These are phyloP conservation scores for Temnothorax longispinosus DNA, from an alignment of 1,140 invertebrate genomes.

Conservation along the genomic window DNA sequence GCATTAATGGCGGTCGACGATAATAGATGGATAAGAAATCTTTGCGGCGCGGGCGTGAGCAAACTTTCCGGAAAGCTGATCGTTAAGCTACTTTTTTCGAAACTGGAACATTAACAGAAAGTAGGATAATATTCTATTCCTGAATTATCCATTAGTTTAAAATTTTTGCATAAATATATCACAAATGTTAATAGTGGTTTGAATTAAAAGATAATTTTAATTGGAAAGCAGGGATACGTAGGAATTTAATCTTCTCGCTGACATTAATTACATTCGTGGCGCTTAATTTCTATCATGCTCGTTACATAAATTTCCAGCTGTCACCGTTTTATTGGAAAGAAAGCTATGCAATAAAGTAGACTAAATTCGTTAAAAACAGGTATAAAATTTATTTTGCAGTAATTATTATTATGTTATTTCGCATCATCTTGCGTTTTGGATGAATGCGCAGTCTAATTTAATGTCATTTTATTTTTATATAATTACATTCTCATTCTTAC, in stretches of 20 bases:
- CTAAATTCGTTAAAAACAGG: not conserved
- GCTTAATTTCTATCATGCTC: slow-evolving; percentile 11
- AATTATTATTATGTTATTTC: not conserved
- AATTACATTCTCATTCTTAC: not conserved
- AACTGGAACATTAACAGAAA: slow-evolving; percentile 38
- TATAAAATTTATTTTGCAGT: slow-evolving; percentile 4
- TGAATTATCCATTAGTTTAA: not conserved
- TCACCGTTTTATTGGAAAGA: not conserved
- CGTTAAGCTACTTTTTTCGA: slow-evolving; percentile 9
- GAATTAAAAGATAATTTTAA: slow-evolving; percentile 26
- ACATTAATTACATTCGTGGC: slow-evolving; percentile 25
- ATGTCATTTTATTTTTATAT: not conserved
- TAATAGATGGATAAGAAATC: slow-evolving; percentile 49
- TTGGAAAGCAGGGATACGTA: not conserved
- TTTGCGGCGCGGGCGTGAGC: not conserved
- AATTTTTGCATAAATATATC: slow-evolving; percentile 3
- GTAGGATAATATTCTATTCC: slow-evolving; percentile 9
- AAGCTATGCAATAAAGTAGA: not conserved
- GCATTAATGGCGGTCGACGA: slow-evolving; percentile 16
- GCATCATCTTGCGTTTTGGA: not conserved
- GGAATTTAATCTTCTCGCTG: slow-evolving; percentile 13
- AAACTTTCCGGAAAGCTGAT: slow-evolving; percentile 31
- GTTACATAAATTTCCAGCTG: slow-evolving; percentile 3
- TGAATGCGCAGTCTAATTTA: not conserved
- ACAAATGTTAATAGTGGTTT: slow-evolving; percentile 2